Evolutionary conservation across 1,140 invertebrate species (phyloP).

Genomic region (Macrosteles quadrilineatus): DNA sequence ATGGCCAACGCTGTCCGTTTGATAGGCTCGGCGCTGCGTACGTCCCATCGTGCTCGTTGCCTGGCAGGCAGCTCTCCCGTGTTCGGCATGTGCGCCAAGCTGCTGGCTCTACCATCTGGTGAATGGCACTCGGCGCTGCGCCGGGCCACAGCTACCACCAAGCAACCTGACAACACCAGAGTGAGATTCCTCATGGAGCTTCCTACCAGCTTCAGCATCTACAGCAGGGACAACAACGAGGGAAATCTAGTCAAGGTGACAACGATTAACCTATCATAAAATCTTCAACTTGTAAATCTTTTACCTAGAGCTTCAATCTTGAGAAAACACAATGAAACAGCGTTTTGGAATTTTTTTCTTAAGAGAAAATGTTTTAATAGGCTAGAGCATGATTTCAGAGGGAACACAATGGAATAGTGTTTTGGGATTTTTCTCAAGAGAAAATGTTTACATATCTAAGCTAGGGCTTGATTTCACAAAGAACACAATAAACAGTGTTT

Average conservation of each 20-base stretch:
- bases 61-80: not conserved
- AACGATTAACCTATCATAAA: too few relatives aligned
- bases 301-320: too few relatives aligned
- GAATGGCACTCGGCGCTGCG: not conserved
- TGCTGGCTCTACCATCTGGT: not conserved
- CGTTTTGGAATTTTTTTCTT: too few relatives aligned
- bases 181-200: conserved; percentile 12
- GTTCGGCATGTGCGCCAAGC: conserved; percentile 13
- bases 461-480: too few relatives aligned
- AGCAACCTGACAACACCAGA: not conserved
- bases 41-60: not conserved
- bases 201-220: not conserved
- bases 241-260: conserved; percentile 7
- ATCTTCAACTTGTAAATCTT: too few relatives aligned
- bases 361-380: too few relatives aligned
- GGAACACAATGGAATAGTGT: too few relatives aligned
- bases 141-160: not conserved
- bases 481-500: too few relatives aligned
- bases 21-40: not conserved
- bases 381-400: too few relatives aligned
- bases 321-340: too few relatives aligned
- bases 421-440: too few relatives aligned
- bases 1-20: not conserved
- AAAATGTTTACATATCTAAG: too few relatives aligned
- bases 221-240: not conserved